Evolutionary conservation across 37 sponge, comb jelly and placozoan species (phyloP), one percentile per base, ranked within the genome.

Genomic region (Hexactinellida sp.): DNA sequence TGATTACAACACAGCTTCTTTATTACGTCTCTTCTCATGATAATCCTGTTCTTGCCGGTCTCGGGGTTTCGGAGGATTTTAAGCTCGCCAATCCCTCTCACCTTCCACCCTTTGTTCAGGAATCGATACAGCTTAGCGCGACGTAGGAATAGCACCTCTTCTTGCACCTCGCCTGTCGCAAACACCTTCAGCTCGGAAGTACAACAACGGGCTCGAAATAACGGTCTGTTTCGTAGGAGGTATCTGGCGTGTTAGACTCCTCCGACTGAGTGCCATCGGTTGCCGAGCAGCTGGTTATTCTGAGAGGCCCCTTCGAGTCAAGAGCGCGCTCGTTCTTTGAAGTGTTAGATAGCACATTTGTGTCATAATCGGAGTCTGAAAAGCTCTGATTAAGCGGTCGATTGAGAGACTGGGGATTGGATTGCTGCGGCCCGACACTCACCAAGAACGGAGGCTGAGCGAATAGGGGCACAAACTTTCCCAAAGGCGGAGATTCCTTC

Each of bases 1-100:
- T 97, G 98, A 54, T 94, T 97, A 54, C 93, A 93, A 86, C 98
- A 97, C 16, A 97, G 52, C 85, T 97, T 97, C 83, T 91, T 82
- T 1, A 93, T 90, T 54, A 90, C 91, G 38, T 97, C 98, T 37
- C 98, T 85, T 37, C 98, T 84, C 98, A 97, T 95, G 23, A 97
- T 63, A 1, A 97, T 34, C 24, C 95, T 88, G 24, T 82, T 85
- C 52, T 90, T 92, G 0, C 87, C 86, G 34, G 90, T 92, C 23
- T 30, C 0, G n/a, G 85, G 86, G 83, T 91, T 87, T 36, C 82
- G 89, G 7, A 93, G 82, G 16, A 97, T 90, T 88, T 93, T 95
- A 36, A 97, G 90, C 39, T 91, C 91, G 23, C 96, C 96, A 38
- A 90, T 76, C 0, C 96, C 96, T 38, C 96, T 86, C 55, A 93